A percentile compares a stretch with the other conserved stretches of the same genome.
Conservation (phyloP, 2,113 vertebrate genomes). For the Trematomus loennbergii region DNA sequence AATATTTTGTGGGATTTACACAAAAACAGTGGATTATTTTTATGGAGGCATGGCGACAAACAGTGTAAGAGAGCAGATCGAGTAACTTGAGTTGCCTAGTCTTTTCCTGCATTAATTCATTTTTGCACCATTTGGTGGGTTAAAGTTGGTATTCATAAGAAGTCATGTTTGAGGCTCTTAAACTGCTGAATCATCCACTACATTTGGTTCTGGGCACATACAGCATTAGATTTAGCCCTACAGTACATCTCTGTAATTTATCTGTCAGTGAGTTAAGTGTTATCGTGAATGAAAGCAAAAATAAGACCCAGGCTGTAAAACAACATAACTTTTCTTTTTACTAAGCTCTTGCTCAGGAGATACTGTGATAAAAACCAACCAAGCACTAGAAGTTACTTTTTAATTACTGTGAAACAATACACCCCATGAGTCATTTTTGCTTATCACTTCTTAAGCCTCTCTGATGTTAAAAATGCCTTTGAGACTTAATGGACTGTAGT, state of each 20-base stretch:
- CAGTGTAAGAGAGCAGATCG: too few species aligned
- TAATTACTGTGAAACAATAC: conserved; percentile 35
- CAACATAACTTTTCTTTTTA: conserved; percentile 4
- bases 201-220: too few species aligned
- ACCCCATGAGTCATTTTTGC: conserved; percentile 2
- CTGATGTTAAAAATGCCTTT: conserved; percentile 19
- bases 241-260: conserved; percentile 8
- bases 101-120: too few species aligned
- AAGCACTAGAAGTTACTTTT: conserved; percentile 34
- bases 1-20: too few species aligned
- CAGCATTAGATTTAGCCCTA: neutral
- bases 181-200: too few species aligned
- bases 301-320: conserved; percentile 1
- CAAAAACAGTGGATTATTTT: too few species aligned
- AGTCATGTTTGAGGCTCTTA: too few species aligned
- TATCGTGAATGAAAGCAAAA: neutral
- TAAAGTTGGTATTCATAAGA: too few species aligned
- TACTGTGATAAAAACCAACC: conserved; percentile 14
- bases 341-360: conserved; percentile 14
- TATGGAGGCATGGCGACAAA: too few species aligned
- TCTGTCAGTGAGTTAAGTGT: neutral
- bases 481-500: conserved; percentile 30
- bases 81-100: too few species aligned
- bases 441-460: conserved; percentile 16
- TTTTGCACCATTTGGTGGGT: too few species aligned